Base-by-base conservation (phyloP, 2,888 invertebrate genomes). In the Serrognathus titanus region DNA sequence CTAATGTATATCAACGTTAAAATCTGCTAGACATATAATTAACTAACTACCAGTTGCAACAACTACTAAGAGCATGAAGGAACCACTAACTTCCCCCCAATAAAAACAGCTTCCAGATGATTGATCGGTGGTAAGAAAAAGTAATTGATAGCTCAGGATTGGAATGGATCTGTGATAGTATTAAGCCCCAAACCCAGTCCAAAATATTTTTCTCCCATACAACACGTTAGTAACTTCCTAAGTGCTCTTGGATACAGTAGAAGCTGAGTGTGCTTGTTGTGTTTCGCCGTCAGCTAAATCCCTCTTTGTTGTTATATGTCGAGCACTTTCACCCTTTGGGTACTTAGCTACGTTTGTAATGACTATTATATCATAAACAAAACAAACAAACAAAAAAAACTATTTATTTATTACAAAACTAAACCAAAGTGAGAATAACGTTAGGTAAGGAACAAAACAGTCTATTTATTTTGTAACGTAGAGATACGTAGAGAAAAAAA, bases 351-450 rank as follows among this genome's bases (percentile, higher is more conserved):
- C 16, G 52, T 51, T 52, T 57, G 43, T 43, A 43, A 43, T 11
- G 6, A 31, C 24, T 31, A 31, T 31, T 2, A 31, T 31, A 31
- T 31, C 24, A 16, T 39, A 11, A 39, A 39, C 11, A 39, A 39
- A 51, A 56, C 49, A 48, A 41, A 37, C 35, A 46, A 59, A 58
- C 60, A 60, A 58, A 60, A 58, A 53, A 54, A 58, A 39, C 43
- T 61, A 61, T 63, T 63, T 63, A 63, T 64, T 64, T 64, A 64
- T 63, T 64, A 60, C 58, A 58, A 58, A 59, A 62, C 37, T 57
- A 55, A 51, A 55, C 57, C 51, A 57, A 64, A 64, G 64, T 64
- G 64, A 64, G 64, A 64, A 60, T 62, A 62, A 56, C 59, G 54
- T 62, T 58, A 63, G 57, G 48, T 38, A 52, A 52, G 10, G n/a